Conservation (phyloP, 2,113 vertebrate genomes). For the Charadrius vociferus region DNA sequence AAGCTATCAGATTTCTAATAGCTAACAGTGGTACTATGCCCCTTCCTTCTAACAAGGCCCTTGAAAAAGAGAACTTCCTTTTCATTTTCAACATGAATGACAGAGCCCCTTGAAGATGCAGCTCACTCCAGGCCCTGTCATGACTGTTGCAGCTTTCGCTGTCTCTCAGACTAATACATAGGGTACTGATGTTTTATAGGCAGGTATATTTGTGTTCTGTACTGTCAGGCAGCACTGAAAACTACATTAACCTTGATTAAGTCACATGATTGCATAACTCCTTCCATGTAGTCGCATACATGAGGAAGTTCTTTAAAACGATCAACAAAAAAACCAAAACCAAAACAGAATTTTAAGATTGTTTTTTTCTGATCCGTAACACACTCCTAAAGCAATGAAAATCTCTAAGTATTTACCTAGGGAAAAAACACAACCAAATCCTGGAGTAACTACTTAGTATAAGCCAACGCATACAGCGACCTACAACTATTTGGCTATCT, state of each 20-base stretch:
- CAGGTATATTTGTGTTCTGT: background rate
- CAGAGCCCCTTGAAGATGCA: background rate
- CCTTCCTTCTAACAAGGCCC: background rate
- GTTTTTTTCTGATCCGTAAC: background rate
- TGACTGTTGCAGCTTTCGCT: background rate
- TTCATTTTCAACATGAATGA: background rate
- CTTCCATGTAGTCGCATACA: background rate
- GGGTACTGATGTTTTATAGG: background rate
- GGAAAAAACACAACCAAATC: fast-evolving
- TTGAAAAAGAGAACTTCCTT: background rate
- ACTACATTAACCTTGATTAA: background rate
- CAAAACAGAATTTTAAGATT: background rate
- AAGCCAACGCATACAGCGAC: background rate
- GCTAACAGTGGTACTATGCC: background rate
- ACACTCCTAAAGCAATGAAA: background rate
- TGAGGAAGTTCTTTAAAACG: background rate
- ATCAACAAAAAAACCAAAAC: background rate
- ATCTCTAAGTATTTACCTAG: background rate
- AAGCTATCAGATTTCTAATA: background rate
- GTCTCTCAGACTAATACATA: background rate
- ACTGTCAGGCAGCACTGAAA: background rate
- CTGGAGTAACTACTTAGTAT: background rate
- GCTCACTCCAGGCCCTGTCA: background rate
- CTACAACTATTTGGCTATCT: background rate
- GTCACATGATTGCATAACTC: background rate